These are phyloP conservation scores for Bombus terrestris DNA, from an alignment of 1,140 invertebrate species.

Conservation along the genomic window DNA sequence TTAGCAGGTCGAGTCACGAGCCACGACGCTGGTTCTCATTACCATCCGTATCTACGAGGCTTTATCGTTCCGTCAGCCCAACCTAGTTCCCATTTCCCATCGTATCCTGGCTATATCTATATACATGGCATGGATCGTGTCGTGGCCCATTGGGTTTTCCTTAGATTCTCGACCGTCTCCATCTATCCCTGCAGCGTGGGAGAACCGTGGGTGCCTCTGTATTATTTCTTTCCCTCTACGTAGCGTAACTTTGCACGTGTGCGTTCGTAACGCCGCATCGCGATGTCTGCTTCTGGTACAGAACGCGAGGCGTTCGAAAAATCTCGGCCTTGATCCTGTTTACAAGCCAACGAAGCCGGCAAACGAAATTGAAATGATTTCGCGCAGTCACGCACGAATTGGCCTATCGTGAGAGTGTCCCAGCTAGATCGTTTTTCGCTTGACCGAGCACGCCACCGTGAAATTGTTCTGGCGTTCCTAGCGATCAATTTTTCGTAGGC, in stretches of 20 bases:
- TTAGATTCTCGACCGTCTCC: constrained; percentile 41
- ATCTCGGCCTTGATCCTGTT: constrained; percentile 50
- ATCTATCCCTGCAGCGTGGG: constrained; percentile 37
- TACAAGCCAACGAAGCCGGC: background rate
- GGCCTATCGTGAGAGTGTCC: constrained; percentile 62
- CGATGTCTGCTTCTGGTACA: background rate
- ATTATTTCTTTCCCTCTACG: background rate
- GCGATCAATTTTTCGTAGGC: background rate
- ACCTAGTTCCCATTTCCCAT: constrained; percentile 75
- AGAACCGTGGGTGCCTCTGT: constrained; percentile 17
- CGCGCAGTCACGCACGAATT: constrained; percentile 68
- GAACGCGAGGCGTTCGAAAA: background rate
- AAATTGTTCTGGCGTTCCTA: background rate
- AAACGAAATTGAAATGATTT: constrained; percentile 74
- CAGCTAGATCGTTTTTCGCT: constrained; percentile 47
- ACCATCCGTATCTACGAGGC: constrained; percentile 68
- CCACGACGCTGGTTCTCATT: constrained; percentile 65
- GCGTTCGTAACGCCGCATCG: background rate
- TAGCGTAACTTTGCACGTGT: background rate
- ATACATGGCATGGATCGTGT: constrained; percentile 52
- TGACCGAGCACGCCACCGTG: constrained; percentile 26
- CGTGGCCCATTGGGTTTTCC: constrained; percentile 57
- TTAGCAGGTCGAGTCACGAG: constrained; percentile 75
- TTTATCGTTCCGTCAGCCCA: constrained; percentile 64
- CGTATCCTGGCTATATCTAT: constrained; percentile 63